These are phyloP conservation scores for Parauchenoglanis ngamensis DNA, from an alignment of 2,797 vertebrate genomes.

Conservation along the genomic window DNA sequence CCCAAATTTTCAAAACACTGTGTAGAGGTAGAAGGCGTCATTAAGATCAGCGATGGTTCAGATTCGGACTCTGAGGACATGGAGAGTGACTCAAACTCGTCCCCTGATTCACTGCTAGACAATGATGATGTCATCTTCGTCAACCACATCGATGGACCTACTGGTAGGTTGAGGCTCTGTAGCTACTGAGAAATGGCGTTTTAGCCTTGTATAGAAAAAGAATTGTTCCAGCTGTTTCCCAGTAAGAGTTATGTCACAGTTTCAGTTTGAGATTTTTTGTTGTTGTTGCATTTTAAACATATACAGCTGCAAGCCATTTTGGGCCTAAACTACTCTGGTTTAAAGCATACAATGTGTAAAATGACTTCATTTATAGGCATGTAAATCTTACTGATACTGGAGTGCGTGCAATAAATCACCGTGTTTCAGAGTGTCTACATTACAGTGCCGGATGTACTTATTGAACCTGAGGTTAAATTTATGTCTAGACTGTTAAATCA, in stretches of 20 bases:
- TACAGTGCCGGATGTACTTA: constrained; percentile 11
- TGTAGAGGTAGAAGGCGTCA: constrained; percentile 75
- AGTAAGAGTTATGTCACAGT: not conserved
- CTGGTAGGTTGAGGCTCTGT: constrained; percentile 62
- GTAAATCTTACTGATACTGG: not conserved
- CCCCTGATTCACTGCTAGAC: constrained; percentile 88
- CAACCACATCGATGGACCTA: constrained; percentile 76
- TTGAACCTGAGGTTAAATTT: constrained; percentile 36
- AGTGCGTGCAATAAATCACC: not conserved
- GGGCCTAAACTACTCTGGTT: too few species aligned
- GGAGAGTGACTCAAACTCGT: constrained; percentile 94
- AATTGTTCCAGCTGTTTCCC: not conserved
- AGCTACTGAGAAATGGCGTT: not conserved
- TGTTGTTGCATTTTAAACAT: not conserved
- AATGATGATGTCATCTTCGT: constrained; percentile 93
- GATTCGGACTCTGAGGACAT: constrained; percentile 91
- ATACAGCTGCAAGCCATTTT: not conserved
- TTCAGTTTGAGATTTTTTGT: not conserved
- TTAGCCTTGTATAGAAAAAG: too few species aligned
- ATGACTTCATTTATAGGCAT: constrained; percentile 1
- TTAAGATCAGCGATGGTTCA: constrained; percentile 94
- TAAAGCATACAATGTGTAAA: not conserved
- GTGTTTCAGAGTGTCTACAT: not conserved
- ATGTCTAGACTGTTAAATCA: constrained; percentile 41
- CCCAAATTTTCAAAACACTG: constrained; percentile 78